Evolutionary conservation across 2,797 vertebrate genomes (phyloP).

Genomic region (Silurus lanzhouensis): DNA sequence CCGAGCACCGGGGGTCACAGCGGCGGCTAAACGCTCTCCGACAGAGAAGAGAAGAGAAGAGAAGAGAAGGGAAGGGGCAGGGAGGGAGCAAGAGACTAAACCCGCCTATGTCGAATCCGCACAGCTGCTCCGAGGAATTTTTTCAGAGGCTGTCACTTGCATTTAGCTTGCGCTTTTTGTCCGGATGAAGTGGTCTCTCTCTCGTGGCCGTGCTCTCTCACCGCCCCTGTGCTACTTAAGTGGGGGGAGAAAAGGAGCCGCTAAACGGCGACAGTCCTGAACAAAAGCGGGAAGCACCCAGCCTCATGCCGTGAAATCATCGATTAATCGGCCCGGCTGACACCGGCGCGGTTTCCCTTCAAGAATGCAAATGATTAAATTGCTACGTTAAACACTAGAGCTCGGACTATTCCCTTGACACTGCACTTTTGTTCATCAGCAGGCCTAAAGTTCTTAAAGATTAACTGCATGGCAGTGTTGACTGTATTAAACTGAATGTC

Average conservation of each 20-base stretch:
- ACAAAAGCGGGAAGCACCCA: slow-evolving; percentile 65
- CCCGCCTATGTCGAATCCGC: slow-evolving; percentile 63
- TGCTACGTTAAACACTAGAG: slow-evolving; percentile 58
- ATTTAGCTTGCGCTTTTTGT: slow-evolving; percentile 76
- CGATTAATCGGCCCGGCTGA: slow-evolving; percentile 66
- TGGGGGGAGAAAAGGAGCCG: slow-evolving; percentile 56
- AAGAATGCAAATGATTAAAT: slow-evolving; percentile 60
- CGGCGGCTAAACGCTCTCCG: slow-evolving; percentile 44
- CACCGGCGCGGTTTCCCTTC: slow-evolving; percentile 69
- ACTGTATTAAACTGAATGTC: slow-evolving; percentile 22
- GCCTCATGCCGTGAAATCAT: slow-evolving; percentile 70
- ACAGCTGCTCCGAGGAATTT: slow-evolving; percentile 78
- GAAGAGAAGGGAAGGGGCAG: slow-evolving; percentile 3
- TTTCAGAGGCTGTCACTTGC: slow-evolving; percentile 76
- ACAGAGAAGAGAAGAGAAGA: slow-evolving; percentile 1
- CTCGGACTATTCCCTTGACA: slow-evolving; percentile 52
- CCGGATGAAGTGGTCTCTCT: slow-evolving; percentile 64
- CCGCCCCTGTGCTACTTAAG: slow-evolving; percentile 55
- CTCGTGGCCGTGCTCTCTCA: slow-evolving; percentile 57
- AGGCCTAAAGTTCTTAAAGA: slow-evolving; percentile 30
- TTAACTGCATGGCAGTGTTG: slow-evolving; percentile 34
- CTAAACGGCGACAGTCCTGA: slow-evolving; percentile 74
- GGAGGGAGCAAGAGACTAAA: slow-evolving; percentile 45
- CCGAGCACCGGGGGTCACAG: slow-evolving; percentile 67
- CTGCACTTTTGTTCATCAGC: slow-evolving; percentile 52